Base-by-base conservation (phyloP, 2,888 invertebrate genomes). In the Corbicula japonica region DNA sequence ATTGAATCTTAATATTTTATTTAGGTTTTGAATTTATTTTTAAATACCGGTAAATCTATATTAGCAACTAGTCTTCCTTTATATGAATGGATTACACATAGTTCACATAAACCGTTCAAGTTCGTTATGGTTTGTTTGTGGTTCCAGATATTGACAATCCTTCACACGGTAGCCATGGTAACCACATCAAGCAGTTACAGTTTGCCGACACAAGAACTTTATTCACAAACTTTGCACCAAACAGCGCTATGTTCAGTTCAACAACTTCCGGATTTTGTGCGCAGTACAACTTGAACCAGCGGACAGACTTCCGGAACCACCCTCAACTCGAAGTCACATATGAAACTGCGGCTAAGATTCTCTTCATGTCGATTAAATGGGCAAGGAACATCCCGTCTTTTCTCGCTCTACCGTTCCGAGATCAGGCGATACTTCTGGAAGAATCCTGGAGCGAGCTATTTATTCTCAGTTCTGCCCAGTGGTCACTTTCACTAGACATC, bases 371-470 rank as follows among this genome's bases (percentile, higher is more conserved):
- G 0, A 96, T 97, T 1, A 96, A 96, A 92, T 97, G 97, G 97
- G 95, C 97, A 0, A 95, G 96, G 84, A 96, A 96, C 62, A 96
- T 97, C 62, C 96, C 96, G 0, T 95, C 96, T 0, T 97, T 97
- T 92, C 93, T 96, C 21, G 96, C 96, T 95, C 93, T 96, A 66
- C 95, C 96, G 0, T 95, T 95, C 84, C 93, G 95, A 60, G 97
- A 97, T 88, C 97, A 97, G 91, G 95, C 95, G 0, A 95, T 95
- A 63, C 94, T 97, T 46, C 93, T 97, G 66, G 96, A 96, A 89
- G 96, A 95, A 90, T 96, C 96, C 35, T 97, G 97, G 97, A 96
- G 96, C 88, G 97, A 97, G 91, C 93, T 97, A 4, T 97, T 97
- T 92, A 95, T 97, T 1, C 93, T 97, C 12, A 97, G 96, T 35